Conservation (phyloP, 2,888 invertebrate genomes). For the Chloromyia formosa region DNA sequence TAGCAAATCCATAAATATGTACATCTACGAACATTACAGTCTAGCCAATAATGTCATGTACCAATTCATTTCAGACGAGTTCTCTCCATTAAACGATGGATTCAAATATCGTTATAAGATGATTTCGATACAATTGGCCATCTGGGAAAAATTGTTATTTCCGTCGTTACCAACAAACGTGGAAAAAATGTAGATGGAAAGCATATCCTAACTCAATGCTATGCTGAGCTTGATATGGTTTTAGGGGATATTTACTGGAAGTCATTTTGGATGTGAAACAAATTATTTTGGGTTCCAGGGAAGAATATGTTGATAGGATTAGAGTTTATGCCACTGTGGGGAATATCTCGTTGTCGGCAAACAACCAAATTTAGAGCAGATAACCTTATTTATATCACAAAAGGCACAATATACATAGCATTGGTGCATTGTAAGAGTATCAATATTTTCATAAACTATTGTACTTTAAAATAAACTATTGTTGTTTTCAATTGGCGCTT, state of each 20-base stretch:
- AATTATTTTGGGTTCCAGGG: constrained; percentile 2
- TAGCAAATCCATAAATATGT: too few relatives aligned
- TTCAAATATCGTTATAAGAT: constrained; percentile 22
- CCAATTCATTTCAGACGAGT: too few relatives aligned
- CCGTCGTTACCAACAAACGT: neutral
- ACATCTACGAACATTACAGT: too few relatives aligned
- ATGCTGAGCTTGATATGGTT: neutral
- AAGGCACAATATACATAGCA: neutral
- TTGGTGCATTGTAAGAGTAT: neutral
- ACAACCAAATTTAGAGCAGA: neutral
- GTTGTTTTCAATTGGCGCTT: too few relatives aligned
- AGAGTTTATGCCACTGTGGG: neutral
- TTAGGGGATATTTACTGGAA: too few relatives aligned
- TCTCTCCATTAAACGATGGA: neutral
- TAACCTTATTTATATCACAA: neutral
- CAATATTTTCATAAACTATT: too few relatives aligned
- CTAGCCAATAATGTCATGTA: too few relatives aligned
- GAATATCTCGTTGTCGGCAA: neutral
- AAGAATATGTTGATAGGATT: neutral
- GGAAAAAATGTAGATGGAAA: neutral
- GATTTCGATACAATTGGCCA: neutral
- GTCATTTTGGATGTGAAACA: neutral
- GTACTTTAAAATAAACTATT: too few relatives aligned
- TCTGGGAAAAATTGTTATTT: constrained; percentile 6
- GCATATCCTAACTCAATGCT: neutral